Evolutionary conservation across 1,140 invertebrate species (phyloP).

Genomic region (Tribolium castaneum): DNA sequence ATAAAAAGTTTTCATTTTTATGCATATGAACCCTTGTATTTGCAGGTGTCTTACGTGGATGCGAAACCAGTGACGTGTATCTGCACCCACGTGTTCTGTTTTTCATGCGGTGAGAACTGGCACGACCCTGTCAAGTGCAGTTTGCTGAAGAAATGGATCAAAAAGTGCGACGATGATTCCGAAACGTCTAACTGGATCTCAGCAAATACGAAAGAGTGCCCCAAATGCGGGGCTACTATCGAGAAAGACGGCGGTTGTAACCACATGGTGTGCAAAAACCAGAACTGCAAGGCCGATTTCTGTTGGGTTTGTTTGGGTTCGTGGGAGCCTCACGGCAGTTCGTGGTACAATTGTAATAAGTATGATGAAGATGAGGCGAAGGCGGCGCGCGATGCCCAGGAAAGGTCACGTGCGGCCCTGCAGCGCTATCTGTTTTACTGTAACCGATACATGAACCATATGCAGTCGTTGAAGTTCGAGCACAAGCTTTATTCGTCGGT

Average conservation of each 20-base stretch:
- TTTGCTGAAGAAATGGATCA: constrained; percentile 78
- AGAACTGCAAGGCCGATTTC: constrained; percentile 81
- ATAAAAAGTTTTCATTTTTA: too few relatives aligned
- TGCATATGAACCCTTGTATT: neutral
- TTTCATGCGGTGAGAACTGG: constrained; percentile 80
- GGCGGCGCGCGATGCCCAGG: constrained; percentile 95
- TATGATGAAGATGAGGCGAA: constrained; percentile 98
- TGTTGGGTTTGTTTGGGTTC: constrained; percentile 85
- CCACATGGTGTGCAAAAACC: constrained; percentile 85
- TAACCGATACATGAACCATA: constrained; percentile 90
- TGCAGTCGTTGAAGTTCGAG: constrained; percentile 82
- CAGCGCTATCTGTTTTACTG: constrained; percentile 98
- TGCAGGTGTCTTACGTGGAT: constrained; percentile 68
- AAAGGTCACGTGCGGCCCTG: constrained; percentile 89
- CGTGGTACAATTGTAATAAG: constrained; percentile 73
- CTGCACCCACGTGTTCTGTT: constrained; percentile 78
- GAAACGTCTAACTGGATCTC: constrained; percentile 86
- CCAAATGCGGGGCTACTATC: constrained; percentile 81
- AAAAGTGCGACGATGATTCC: constrained; percentile 85
- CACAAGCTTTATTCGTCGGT: constrained; percentile 73
- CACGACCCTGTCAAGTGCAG: constrained; percentile 81
- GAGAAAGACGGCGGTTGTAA: constrained; percentile 84
- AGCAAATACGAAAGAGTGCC: constrained; percentile 85
- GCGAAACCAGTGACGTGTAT: constrained; percentile 73
- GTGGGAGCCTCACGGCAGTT: constrained; percentile 83